Evolutionary conservation across 2,797 vertebrate genomes (phyloP).

Genomic region (Carduelis carduelis): DNA sequence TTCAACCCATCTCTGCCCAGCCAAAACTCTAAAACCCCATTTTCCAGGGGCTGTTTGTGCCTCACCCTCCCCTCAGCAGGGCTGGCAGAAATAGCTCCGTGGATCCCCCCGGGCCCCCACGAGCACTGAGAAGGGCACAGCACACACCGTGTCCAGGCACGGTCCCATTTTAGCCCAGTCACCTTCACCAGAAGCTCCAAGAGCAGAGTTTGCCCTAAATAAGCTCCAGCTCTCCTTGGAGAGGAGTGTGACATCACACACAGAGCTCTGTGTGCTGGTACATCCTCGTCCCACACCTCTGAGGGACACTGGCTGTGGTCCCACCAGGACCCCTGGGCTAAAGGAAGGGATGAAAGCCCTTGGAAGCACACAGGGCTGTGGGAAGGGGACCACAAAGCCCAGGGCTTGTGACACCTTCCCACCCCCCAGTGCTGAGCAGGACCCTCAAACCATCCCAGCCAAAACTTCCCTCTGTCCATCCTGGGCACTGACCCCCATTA

Average conservation of each 20-base stretch:
- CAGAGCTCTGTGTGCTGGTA: not conserved
- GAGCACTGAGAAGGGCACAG: not conserved
- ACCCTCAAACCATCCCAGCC: not conserved
- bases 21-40: not conserved
- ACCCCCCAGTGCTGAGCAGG: not conserved
- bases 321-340: accelerated
- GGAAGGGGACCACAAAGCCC: not conserved
- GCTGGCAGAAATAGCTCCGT: not conserved
- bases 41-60: accelerated
- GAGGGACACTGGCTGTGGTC: not conserved
- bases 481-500: not conserved
- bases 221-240: not conserved
- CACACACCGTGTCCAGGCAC: not conserved
- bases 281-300: not conserved
- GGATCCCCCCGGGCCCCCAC: not conserved
- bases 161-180: not conserved
- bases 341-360: not conserved
- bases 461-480: not conserved
- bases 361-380: not conserved
- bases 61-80: not conserved
- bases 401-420: not conserved
- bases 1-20: not conserved
- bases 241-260: not conserved
- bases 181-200: not conserved
- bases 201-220: not conserved